Conservation (phyloP, 2,888 invertebrate genomes). For the Coecobrya sp. region DNA sequence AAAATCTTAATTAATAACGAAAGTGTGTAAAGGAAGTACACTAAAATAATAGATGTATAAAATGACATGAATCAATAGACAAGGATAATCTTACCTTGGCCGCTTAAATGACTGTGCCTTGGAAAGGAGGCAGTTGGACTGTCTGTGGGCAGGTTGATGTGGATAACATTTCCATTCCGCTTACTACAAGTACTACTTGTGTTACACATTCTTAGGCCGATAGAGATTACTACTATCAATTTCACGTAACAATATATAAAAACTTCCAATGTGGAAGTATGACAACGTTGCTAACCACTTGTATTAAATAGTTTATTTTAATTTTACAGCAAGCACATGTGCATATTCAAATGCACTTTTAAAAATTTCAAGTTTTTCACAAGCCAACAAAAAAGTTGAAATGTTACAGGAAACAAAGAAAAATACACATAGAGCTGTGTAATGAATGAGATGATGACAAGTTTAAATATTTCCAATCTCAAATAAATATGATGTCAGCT, state of each 20-base stretch:
- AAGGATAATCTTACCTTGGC: slow-evolving; percentile 67
- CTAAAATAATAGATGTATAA: background rate
- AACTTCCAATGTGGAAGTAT: too few species aligned
- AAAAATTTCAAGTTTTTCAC: too few species aligned
- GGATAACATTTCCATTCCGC: slow-evolving; percentile 51
- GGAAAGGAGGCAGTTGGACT: slow-evolving; percentile 66
- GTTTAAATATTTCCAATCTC: too few species aligned
- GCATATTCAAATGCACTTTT: too few species aligned
- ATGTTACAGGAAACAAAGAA: too few species aligned
- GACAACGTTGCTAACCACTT: too few species aligned
- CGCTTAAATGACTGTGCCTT: slow-evolving; percentile 65
- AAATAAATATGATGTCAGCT: background rate
- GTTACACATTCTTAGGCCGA: slow-evolving; percentile 66
- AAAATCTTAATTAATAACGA: background rate
- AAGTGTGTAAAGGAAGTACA: background rate
- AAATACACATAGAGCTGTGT: too few species aligned
- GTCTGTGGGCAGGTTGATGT: slow-evolving; percentile 57
- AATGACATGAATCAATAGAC: background rate
- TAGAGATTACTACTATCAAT: too few species aligned
- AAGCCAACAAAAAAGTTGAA: too few species aligned
- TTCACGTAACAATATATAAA: background rate
- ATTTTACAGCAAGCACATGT: too few species aligned
- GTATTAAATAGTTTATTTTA: too few species aligned
- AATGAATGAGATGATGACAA: too few species aligned
- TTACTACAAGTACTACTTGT: slow-evolving; percentile 44